phyloP scores from a whole-genome alignment of 2,797 vertebrate species.

The Acipenser ruthenus region DNA sequence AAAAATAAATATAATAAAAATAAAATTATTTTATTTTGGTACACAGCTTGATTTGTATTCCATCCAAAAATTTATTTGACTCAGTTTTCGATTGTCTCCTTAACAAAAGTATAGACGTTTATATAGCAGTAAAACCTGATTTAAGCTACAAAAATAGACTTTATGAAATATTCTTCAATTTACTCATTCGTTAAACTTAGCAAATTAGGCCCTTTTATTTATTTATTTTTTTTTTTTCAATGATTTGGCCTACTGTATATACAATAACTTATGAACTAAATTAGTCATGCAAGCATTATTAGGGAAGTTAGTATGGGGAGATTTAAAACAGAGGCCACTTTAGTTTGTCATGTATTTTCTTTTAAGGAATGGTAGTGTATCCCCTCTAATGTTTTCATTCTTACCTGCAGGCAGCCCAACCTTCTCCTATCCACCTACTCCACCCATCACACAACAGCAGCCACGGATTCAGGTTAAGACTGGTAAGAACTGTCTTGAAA shows the following conservation, averaged over 20 bases:
- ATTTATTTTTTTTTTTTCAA: not conserved
- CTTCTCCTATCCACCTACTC: conserved; percentile 60
- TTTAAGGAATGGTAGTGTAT: not conserved
- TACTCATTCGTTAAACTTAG: not conserved
- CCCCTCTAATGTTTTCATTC: conserved; percentile 3
- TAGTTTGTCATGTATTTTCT: conserved; percentile 1
- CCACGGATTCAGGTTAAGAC: conserved; percentile 69
- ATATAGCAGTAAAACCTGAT: too few species aligned
- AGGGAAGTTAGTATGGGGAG: too few species aligned
- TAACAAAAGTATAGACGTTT: too few species aligned
- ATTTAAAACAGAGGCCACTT: not conserved
- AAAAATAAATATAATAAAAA: too few species aligned
- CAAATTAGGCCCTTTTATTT: not conserved
- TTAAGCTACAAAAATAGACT: too few species aligned
- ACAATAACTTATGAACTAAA: not conserved
- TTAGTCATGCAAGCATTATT: not conserved
- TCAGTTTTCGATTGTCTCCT: too few species aligned
- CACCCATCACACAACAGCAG: conserved; percentile 55
- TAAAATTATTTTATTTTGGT: not conserved
- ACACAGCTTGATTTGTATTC: not conserved
- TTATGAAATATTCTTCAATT: not conserved
- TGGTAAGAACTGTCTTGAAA: conserved; percentile 43
- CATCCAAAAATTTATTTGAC: too few species aligned
- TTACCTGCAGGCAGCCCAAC: conserved; percentile 59
- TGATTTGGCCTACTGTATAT: not conserved